phyloP scores from a whole-genome alignment of 2,888 invertebrate species.

The Diplolepis rosae region DNA sequence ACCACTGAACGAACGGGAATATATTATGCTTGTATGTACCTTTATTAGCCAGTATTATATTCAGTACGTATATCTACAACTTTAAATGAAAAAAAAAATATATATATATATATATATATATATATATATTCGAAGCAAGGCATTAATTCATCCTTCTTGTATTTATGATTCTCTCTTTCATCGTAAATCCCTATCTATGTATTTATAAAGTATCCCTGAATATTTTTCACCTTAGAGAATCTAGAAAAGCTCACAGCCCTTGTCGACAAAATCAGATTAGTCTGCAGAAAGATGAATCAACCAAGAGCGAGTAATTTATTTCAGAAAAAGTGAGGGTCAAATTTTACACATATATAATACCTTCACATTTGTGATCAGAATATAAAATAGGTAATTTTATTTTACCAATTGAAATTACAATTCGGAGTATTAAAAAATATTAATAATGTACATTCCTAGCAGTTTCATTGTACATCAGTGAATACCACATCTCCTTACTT shows the following conservation, averaged over 20 bases:
- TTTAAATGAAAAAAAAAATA: background rate
- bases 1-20: conserved; percentile 20
- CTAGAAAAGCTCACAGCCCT: background rate
- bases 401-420: too few relatives aligned
- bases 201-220: background rate
- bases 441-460: too few relatives aligned
- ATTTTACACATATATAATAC: too few relatives aligned
- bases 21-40: background rate
- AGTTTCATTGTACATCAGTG: too few relatives aligned
- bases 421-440: too few relatives aligned
- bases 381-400: too few relatives aligned
- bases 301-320: too few relatives aligned
- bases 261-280: background rate
- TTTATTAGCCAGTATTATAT: conserved; percentile 1
- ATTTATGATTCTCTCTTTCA: background rate
- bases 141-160: conserved; percentile 29
- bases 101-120: background rate
- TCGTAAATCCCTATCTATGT: background rate
- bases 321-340: too few relatives aligned
- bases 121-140: background rate
- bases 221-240: background rate
- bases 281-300: background rate
- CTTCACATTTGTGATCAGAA: too few relatives aligned
- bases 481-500: too few relatives aligned
- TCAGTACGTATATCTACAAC: too few relatives aligned